A percentile compares a stretch with the other conserved stretches of the same genome.
Conservation (phyloP, 1,140 invertebrate species). For the Drosophila yakuba region DNA sequence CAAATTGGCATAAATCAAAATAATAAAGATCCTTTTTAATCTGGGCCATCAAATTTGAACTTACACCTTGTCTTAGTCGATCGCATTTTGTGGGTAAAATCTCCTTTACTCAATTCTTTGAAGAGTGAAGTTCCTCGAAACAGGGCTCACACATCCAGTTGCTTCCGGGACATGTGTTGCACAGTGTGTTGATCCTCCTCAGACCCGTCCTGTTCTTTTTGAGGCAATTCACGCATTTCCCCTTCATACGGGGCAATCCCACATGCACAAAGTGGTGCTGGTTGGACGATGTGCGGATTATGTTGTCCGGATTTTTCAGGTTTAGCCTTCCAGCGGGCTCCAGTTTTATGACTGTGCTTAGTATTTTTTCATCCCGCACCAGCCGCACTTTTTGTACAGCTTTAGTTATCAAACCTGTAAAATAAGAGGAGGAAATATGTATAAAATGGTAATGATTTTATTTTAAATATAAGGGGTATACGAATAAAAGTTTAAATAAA, state of each 20-base stretch:
- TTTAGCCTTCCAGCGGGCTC: conserved; percentile 2
- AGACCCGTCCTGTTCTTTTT: conserved; percentile 40
- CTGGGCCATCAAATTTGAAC: too few relatives aligned
- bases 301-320: conserved; percentile 20
- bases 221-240: conserved; percentile 72
- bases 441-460: neutral
- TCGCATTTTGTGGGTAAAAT: neutral
- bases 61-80: neutral
- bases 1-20: too few relatives aligned
- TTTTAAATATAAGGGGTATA: neutral
- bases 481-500: neutral
- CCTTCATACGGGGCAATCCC: conserved; percentile 56
- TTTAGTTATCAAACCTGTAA: neutral
- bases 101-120: neutral
- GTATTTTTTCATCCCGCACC: neutral
- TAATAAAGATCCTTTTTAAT: too few relatives aligned
- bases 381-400: neutral
- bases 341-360: too few relatives aligned
- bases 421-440: too few relatives aligned
- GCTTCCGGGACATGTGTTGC: conserved; percentile 66
- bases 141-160: conserved; percentile 77
- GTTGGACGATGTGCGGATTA: conserved; percentile 41
- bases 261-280: conserved; percentile 64
- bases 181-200: conserved; percentile 57
- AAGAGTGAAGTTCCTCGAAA: conserved; percentile 60